Base-by-base conservation (phyloP, 2,797 vertebrate genomes). In the Pagetopsis macropterus region DNA sequence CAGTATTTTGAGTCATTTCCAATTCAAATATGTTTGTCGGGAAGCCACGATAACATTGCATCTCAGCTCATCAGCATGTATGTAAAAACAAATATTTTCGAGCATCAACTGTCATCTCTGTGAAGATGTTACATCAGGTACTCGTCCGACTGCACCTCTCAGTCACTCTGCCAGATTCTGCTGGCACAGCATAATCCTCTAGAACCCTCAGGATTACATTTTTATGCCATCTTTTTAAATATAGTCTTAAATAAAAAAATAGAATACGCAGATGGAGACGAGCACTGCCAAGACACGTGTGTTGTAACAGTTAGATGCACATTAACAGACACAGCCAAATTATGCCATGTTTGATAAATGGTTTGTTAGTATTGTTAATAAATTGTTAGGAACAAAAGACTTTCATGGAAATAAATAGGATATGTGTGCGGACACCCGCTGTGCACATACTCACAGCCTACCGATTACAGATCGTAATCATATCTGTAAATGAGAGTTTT, bases 201-300 rank as follows among this genome's bases (percentile, higher is more conserved):
- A 49, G 57, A 81, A 85, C 71, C 78, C 76, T 52, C 48, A 66
- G 76, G 85, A 87, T 88, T 75, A 72, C 46, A 80, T 59, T 82
- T 88, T 67, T 67, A 82, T 84, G 84, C 71, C 75, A 77, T 88
- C 65, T 67, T 84, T 91, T 91, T 85, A 89, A 87, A 88, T 87
- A 85, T 81, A 86, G 77, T 78, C 74, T 73, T 72, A 56, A 74
- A 78, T 70, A 19, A 56, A 48, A 21, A 27, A 17, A 64, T 67
- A 62, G 67, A 81, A 88, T 79, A 85, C 68, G 72, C 87, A 88
- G 85, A 87, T 88, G 81, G 76, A 85, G 66, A 63, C 57, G n/a
- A 63, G 50, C 65, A 51, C 76, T 80, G 87, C 86, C 79, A 87
- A 83, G 79, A 79, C 46, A 65, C 72, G 72, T 77, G 64, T 76